A percentile compares a stretch with the other conserved stretches of the same genome.
Conservation (phyloP, 2,113 vertebrate species). For the Dascyllus trimaculatus region DNA sequence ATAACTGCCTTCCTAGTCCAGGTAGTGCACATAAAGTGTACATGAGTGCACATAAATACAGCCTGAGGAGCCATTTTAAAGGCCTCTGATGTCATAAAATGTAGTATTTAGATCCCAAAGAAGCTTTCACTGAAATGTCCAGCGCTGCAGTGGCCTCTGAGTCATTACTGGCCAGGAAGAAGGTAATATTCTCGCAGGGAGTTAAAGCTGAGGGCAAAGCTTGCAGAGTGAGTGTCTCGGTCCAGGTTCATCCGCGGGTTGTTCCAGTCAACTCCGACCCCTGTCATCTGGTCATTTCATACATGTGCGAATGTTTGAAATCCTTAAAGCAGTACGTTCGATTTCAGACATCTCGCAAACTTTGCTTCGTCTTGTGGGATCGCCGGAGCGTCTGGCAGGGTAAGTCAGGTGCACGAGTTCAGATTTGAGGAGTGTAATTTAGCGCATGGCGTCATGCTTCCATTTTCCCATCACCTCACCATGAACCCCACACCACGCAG, state of each 20-base stretch:
- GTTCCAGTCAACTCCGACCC: conserved; percentile 8
- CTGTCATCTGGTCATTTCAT: conserved; percentile 9
- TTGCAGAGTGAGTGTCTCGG: neutral
- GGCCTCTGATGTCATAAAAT: conserved; percentile 1
- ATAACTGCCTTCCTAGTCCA: neutral
- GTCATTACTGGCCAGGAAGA: conserved; percentile 23
- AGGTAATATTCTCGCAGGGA: conserved; percentile 41
- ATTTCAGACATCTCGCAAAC: neutral
- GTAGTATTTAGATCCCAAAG: conserved; percentile 19
- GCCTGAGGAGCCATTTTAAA: conserved; percentile 27
- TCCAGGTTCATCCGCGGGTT: conserved; percentile 9
- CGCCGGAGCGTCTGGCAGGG: neutral
- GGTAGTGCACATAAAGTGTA: neutral
- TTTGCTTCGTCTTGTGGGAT: conserved; percentile 5
- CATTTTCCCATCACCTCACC: conserved; percentile 26
- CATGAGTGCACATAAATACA: neutral
- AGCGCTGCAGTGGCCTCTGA: conserved; percentile 15
- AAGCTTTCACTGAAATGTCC: conserved; percentile 44
- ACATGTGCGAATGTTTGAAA: conserved; percentile 24
- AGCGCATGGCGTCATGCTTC: conserved; percentile 8
- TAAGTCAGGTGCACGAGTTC: conserved; percentile 20
- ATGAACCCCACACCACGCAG: conserved; percentile 46
- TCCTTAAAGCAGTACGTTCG: conserved; percentile 5
- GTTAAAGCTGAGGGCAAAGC: conserved; percentile 32
- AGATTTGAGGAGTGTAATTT: conserved; percentile 11